phyloP scores from a whole-genome alignment of 2,888 invertebrate genomes.

The Diploptera punctata region DNA sequence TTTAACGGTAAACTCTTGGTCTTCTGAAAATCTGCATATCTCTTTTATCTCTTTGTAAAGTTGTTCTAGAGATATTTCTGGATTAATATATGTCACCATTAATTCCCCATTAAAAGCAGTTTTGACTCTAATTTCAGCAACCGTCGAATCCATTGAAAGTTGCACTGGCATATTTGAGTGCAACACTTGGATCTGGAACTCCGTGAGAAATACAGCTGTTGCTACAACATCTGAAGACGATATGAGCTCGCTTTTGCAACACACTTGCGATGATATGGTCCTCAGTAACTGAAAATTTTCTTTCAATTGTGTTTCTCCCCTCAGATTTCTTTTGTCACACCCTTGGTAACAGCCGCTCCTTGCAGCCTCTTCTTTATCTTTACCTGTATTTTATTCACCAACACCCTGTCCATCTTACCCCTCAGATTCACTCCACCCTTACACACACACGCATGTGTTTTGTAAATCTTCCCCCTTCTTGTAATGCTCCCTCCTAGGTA shows the following conservation, averaged over 20 bases:
- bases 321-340: neutral
- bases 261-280: neutral
- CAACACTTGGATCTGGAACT: too few relatives aligned
- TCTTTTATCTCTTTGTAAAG: neutral
- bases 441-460: slow-evolving; percentile 7
- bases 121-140: neutral
- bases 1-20: neutral
- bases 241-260: neutral
- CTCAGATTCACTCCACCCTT: neutral
- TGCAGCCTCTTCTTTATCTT: neutral
- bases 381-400: slow-evolving; percentile 1
- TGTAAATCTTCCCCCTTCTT: neutral
- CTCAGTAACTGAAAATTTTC: slow-evolving; percentile 1
- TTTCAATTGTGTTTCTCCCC: neutral
- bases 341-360: too few relatives aligned
- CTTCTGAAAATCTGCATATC: neutral
- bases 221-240: neutral
- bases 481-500: neutral
- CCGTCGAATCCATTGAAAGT: neutral
- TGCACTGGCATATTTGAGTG: slow-evolving; percentile 9
- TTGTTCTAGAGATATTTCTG: neutral
- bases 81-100: slow-evolving; percentile 7
- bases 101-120: slow-evolving; percentile 10
- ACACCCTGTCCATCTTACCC: neutral
- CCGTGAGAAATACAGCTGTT: neutral